phyloP scores from a whole-genome alignment of 1,140 invertebrate genomes.

The Sinonovacula constricta region DNA sequence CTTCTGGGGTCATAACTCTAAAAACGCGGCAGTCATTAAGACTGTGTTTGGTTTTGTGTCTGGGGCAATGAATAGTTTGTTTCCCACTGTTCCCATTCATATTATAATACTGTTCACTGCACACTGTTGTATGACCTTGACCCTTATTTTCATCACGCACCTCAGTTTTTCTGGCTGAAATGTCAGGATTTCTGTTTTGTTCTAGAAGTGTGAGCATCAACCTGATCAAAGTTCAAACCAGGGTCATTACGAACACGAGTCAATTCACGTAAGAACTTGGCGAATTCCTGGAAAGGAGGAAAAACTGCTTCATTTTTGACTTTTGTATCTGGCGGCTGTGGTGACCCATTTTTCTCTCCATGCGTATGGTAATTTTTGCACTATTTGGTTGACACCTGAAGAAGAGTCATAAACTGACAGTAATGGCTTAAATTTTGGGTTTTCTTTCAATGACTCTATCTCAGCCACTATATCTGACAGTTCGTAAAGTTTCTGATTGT shows the following conservation, averaged over 20 bases:
- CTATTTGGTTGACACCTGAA: constrained; percentile 20
- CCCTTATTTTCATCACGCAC: constrained; percentile 20
- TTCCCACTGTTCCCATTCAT: not conserved
- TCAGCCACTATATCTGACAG: constrained; percentile 44
- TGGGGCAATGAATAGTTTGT: not conserved
- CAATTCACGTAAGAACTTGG: constrained; percentile 19
- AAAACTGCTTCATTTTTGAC: not conserved
- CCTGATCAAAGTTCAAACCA: not conserved
- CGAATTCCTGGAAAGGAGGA: constrained; percentile 16
- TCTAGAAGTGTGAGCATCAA: not conserved
- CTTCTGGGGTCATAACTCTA: constrained; percentile 7
- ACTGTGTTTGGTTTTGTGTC: constrained; percentile 34
- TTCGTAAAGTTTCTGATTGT: constrained; percentile 41
- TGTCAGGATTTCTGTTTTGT: not conserved
- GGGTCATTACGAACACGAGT: constrained; percentile 11
- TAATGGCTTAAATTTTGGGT: not conserved
- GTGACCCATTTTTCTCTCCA: constrained; percentile 34
- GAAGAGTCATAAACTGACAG: constrained; percentile 23
- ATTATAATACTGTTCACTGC: not conserved
- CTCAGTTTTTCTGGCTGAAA: constrained; percentile 15
- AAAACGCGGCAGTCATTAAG: constrained; percentile 42
- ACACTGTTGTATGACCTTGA: constrained; percentile 1
- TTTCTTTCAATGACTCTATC: constrained; percentile 27
- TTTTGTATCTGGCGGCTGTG: constrained; percentile 26
- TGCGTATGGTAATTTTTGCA: constrained; percentile 32